Evolutionary conservation across 2,888 invertebrate genomes (phyloP).

Genomic region (Scrobipalpa costella): DNA sequence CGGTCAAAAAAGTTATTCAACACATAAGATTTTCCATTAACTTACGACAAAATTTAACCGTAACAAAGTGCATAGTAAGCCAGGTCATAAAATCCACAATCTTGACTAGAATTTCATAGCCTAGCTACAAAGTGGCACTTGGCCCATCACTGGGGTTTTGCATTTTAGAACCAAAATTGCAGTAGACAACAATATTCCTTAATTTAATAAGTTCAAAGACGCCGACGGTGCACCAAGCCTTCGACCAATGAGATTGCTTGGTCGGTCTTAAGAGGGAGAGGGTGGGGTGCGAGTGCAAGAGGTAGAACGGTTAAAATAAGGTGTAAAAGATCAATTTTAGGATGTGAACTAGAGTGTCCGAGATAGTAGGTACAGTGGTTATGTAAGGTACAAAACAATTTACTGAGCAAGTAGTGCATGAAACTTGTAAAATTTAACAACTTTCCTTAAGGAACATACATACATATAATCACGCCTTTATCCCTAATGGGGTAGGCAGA

Average conservation of each 20-base stretch:
- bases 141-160: constrained; percentile 30
- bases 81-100: constrained; percentile 3
- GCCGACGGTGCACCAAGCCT: constrained; percentile 60
- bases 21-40: background rate
- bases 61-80: background rate
- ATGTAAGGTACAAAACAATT: too few relatives aligned
- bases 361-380: constrained; percentile 27
- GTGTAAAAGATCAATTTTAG: too few relatives aligned
- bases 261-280: constrained; percentile 23
- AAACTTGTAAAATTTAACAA: too few relatives aligned
- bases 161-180: constrained; percentile 56
- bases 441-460: too few relatives aligned
- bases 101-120: constrained; percentile 35
- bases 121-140: constrained; percentile 26
- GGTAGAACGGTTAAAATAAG: too few relatives aligned
- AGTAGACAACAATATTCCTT: constrained; percentile 65
- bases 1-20: too few relatives aligned
- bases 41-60: background rate
- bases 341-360: too few relatives aligned
- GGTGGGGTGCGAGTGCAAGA: constrained; percentile 37
- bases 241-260: constrained; percentile 32
- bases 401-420: too few relatives aligned
- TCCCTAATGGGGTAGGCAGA: too few relatives aligned
- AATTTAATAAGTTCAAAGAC: constrained; percentile 68
- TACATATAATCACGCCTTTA: too few relatives aligned